Evolutionary conservation across 1,140 invertebrate species (phyloP).

Genomic region (Zaprionus camerounensis): DNA sequence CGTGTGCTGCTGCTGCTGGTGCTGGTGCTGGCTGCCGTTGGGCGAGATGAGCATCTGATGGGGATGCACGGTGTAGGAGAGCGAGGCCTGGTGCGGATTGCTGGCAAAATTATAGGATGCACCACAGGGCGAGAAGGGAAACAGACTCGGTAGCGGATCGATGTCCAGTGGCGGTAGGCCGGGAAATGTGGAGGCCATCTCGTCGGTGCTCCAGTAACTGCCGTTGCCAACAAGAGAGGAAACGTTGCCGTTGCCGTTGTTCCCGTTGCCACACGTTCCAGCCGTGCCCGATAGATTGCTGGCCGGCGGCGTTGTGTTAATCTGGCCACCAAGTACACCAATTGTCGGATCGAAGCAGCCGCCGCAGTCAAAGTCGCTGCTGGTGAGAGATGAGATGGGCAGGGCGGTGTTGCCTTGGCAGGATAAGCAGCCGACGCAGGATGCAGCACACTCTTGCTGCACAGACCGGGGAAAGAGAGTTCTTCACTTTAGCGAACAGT

Average conservation of each 20-base stretch:
- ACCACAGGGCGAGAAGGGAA: slow-evolving; percentile 90
- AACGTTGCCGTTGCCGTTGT: slow-evolving; percentile 32
- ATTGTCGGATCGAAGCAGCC: slow-evolving; percentile 82
- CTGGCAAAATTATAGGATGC: slow-evolving; percentile 87
- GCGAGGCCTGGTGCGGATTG: slow-evolving; percentile 85
- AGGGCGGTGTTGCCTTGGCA: slow-evolving; percentile 82
- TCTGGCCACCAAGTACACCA: slow-evolving; percentile 64
- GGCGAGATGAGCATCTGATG: slow-evolving; percentile 85
- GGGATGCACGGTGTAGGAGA: slow-evolving; percentile 85
- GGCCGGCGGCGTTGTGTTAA: slow-evolving; percentile 66
- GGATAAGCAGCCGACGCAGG: slow-evolving; percentile 82
- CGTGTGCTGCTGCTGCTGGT: slow-evolving; percentile 55
- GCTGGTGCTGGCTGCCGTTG: slow-evolving; percentile 65
- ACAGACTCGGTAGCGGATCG: slow-evolving; percentile 90
- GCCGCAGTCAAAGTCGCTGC: slow-evolving; percentile 83
- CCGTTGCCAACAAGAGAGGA: slow-evolving; percentile 32
- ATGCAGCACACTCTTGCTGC: slow-evolving; percentile 83
- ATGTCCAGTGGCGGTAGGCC: slow-evolving; percentile 90
- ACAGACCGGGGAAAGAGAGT: neutral
- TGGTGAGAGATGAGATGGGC: slow-evolving; percentile 76
- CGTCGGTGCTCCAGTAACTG: slow-evolving; percentile 88
- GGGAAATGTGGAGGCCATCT: slow-evolving; percentile 91
- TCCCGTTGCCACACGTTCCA: slow-evolving; percentile 6
- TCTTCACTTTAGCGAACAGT: slow-evolving; percentile 10
- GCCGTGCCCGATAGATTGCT: slow-evolving; percentile 39